phyloP scores from a whole-genome alignment of 1,140 invertebrate genomes.

The Riptortus pedestris region DNA sequence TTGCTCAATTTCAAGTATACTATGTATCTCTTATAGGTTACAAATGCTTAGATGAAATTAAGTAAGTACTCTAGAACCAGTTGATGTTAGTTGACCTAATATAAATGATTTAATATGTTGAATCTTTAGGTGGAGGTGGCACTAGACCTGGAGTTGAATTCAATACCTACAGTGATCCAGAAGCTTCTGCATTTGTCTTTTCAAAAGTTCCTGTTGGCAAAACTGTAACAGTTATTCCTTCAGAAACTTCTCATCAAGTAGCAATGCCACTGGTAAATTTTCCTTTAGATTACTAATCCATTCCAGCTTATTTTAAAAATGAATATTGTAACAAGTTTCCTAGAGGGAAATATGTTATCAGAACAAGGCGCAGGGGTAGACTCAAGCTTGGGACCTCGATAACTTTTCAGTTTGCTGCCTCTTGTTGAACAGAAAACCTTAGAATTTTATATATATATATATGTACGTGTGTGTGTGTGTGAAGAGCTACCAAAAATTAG shows the following conservation, averaged over 20 bases:
- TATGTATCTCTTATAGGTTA: neutral
- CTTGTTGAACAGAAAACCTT: no score
- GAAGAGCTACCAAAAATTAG: no score
- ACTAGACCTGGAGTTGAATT: constrained; percentile 56
- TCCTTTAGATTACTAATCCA: neutral
- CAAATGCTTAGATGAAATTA: neutral
- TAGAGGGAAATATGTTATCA: no score
- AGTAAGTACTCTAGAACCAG: neutral
- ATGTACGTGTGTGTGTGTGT: no score
- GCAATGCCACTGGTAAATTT: neutral
- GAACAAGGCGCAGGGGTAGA: no score
- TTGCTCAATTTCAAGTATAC: neutral
- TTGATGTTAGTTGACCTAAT: no score
- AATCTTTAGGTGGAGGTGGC: constrained; percentile 49
- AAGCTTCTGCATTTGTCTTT: constrained; percentile 46
- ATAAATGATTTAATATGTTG: constrained; percentile 7
- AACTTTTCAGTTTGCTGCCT: no score
- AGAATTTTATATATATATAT: no score
- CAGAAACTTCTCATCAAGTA: no score
- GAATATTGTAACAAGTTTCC: no score
- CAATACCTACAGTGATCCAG: constrained; percentile 66
- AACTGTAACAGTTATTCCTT: neutral
- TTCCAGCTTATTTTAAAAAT: no score
- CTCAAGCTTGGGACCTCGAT: no score
- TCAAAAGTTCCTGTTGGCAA: neutral